A percentile compares a stretch with the other conserved stretches of the same genome.
Evolutionary conservation across 2,888 invertebrate genomes (phyloP).

Genomic region (Tolmerus cingulatus): DNA sequence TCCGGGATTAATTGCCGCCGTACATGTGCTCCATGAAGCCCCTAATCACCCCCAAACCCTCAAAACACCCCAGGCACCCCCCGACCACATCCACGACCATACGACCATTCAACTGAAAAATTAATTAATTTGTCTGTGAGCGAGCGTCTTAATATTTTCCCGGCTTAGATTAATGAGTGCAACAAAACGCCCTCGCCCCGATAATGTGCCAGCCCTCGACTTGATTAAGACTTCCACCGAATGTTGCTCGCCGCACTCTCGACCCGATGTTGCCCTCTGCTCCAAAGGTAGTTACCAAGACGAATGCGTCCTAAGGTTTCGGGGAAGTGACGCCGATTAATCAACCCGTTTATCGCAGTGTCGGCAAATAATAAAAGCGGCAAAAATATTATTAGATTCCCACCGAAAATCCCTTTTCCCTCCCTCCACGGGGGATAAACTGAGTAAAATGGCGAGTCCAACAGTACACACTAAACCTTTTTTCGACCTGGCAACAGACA

Average conservation of each 20-base stretch:
- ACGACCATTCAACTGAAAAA: slow-evolving; percentile 34
- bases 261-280: not conserved
- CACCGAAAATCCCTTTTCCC: not conserved
- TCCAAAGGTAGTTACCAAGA: not conserved
- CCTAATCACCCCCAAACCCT: not conserved
- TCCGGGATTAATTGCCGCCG: slow-evolving; percentile 28
- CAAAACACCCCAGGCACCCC: not conserved
- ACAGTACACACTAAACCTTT: not conserved
- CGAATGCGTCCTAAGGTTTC: not conserved
- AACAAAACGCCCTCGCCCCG: not conserved
- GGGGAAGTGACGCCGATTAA: not conserved
- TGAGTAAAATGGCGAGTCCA: not conserved
- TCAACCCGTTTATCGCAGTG: not conserved
- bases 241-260: not conserved
- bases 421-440: not conserved
- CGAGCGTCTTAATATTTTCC: slow-evolving; percentile 18
- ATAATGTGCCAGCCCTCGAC: slow-evolving; percentile 23
- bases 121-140: slow-evolving; percentile 40
- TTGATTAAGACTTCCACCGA: slow-evolving; percentile 23
- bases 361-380: not conserved
- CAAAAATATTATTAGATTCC: not conserved
- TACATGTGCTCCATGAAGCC: not conserved
- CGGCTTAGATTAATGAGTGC: slow-evolving; percentile 33
- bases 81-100: not conserved
- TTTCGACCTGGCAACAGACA: not conserved